A percentile compares a stretch with the other conserved stretches of the same genome.
These are phyloP conservation scores for Eupithecia subfuscata DNA, from an alignment of 2,888 invertebrate genomes.

Conservation along the genomic window DNA sequence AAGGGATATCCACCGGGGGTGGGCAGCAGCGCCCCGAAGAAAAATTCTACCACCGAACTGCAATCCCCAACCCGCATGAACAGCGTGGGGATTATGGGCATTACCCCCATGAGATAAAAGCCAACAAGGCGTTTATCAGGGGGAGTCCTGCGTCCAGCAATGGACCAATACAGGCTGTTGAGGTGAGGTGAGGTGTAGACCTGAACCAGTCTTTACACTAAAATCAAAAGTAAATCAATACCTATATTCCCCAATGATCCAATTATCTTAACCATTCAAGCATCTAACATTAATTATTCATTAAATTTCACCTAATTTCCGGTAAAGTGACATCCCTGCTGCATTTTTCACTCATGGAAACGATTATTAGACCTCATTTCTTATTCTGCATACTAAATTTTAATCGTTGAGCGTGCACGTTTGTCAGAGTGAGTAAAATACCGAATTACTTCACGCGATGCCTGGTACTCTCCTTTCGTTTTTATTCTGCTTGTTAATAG, in stretches of 20 bases:
- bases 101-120: too few relatives aligned
- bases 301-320: conserved; percentile 10
- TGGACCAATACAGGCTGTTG: too few relatives aligned
- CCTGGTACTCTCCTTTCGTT: conserved; percentile 63
- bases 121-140: too few relatives aligned
- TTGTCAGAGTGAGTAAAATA: conserved; percentile 72
- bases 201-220: neutral
- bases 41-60: too few relatives aligned
- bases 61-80: too few relatives aligned
- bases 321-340: conserved; percentile 26
- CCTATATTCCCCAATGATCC: neutral
- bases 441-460: conserved; percentile 72
- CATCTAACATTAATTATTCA: neutral
- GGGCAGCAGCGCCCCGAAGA: too few relatives aligned
- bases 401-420: conserved; percentile 69
- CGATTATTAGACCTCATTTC: conserved; percentile 67
- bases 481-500: conserved; percentile 54
- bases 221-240: neutral
- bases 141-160: too few relatives aligned
- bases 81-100: too few relatives aligned
- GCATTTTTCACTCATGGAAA: conserved; percentile 72
- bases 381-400: conserved; percentile 74
- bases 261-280: neutral
- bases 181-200: too few relatives aligned
- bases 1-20: too few relatives aligned